Conservation (phyloP, 1,140 invertebrate species). For the Hylaeus volcanicus region DNA sequence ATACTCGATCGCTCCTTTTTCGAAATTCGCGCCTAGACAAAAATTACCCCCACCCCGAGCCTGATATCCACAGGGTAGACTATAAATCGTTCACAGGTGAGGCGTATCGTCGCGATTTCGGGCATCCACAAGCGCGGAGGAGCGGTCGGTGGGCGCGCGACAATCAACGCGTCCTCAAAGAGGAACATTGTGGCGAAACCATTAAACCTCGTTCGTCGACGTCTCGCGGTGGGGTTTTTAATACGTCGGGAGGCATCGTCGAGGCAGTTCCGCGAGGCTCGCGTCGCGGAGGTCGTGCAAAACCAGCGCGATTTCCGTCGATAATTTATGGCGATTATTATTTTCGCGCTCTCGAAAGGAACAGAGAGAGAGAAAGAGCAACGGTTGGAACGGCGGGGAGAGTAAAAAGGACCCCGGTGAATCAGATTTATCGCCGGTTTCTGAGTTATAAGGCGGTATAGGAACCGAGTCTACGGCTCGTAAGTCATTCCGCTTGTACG, state of each 20-base stretch:
- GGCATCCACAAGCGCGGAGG: background rate
- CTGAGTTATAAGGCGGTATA: conserved; percentile 71
- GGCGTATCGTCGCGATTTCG: conserved; percentile 2
- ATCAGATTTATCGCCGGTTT: conserved; percentile 75
- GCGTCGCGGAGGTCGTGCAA: conserved; percentile 53
- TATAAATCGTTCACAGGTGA: conserved; percentile 24
- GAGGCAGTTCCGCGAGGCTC: background rate
- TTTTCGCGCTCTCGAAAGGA: conserved; percentile 60
- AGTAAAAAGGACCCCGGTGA: conserved; percentile 63
- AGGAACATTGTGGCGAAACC: conserved; percentile 49
- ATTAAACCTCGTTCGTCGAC: conserved; percentile 50
- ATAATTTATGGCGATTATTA: conserved; percentile 78
- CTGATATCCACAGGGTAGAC: conserved; percentile 15
- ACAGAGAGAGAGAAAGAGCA: conserved; percentile 17
- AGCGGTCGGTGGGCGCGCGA: conserved; percentile 8
- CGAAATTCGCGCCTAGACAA: too few species aligned
- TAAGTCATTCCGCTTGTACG: conserved; percentile 71
- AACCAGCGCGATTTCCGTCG: conserved; percentile 66
- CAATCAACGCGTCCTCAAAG: conserved; percentile 60
- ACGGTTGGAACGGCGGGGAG: conserved; percentile 10
- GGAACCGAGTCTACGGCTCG: conserved; percentile 64
- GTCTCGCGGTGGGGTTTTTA: conserved; percentile 9
- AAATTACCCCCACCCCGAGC: too few species aligned
- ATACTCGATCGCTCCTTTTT: too few species aligned
- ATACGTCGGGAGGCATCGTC: conserved; percentile 30